These are phyloP conservation scores for Chaitophorus viminalis DNA, from an alignment of 2,888 invertebrate species.

Conservation along the genomic window DNA sequence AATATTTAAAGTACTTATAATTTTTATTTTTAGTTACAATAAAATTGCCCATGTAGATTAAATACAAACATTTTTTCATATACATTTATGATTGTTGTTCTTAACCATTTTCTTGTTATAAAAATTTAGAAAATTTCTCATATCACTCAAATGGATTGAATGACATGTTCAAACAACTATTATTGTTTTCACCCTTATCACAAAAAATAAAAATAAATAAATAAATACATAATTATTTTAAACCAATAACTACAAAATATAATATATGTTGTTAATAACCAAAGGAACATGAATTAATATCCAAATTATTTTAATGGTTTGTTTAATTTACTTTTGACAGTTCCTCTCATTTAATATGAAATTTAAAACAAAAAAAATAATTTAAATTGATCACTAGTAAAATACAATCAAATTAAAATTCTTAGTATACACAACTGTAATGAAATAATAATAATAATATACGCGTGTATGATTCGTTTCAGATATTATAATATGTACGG, in stretches of 20 bases:
- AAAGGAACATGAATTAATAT: neutral
- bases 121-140: too few relatives aligned
- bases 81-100: too few relatives aligned
- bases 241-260: neutral
- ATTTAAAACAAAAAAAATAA: neutral
- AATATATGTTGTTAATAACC: neutral
- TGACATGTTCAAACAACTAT: too few relatives aligned
- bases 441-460: conserved; percentile 34
- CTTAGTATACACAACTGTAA: conserved; percentile 1
- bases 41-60: too few relatives aligned
- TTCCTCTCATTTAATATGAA: neutral
- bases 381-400: conserved; percentile 26
- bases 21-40: too few relatives aligned
- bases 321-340: conserved; percentile 12
- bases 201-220: neutral
- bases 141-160: too few relatives aligned
- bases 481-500: conserved; percentile 12
- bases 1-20: too few relatives aligned
- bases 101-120: too few relatives aligned
- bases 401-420: conserved; percentile 27
- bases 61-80: too few relatives aligned
- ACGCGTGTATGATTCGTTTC: neutral
- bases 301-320: neutral
- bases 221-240: neutral
- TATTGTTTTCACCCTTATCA: neutral